Base-by-base conservation (phyloP, 2,113 vertebrate genomes). In the Poecile atricapillus region DNA sequence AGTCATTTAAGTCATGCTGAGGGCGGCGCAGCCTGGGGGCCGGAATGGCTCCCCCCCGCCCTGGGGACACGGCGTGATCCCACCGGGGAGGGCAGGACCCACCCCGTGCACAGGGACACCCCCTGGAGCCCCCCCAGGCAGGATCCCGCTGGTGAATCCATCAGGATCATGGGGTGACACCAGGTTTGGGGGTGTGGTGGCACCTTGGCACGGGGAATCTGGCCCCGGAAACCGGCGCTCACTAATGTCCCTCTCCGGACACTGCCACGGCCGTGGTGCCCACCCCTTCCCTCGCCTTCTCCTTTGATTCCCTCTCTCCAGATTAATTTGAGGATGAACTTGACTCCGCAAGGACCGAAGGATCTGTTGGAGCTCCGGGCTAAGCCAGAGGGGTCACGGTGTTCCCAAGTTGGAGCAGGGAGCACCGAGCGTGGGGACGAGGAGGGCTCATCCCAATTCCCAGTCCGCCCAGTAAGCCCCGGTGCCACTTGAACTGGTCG, bases 361-460 rank as follows among this genome's bases (percentile, higher is more conserved):
- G 79, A 31, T 49, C 31, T 28, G 10, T 10, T 9, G 63, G 31
- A 83, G 47, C 30, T 43, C 25, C 11, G 19, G 53, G 79, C 18
- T 63, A 6, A 77, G 9, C 43, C 35, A 1, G 55, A 49, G 25
- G 18, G 49, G 71, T 90, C 79, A 23, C 41, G 0, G 5, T 13
- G 69, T 11, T 50, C 79, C 78, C 50, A 7, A 1, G 25, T 25
- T 5, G 64, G 47, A 13, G 11, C 52, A 10, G 73, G 50, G 62
- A 56, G 49, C 28, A 1, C 30, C 2, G 1, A 20, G 50, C 5
- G 0, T 2, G 20, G 17, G 56, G 18, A 1, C n/a, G 17, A 31
- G 70, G 59, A 21, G 18, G 21, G 35, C 43, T 63, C 47, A 7
- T 12, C n/a, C 71, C 15, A 0, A 5, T 24, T 93, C 71, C 75